Conservation (phyloP, 2,113 vertebrate species). For the Catharus bicknelli region DNA sequence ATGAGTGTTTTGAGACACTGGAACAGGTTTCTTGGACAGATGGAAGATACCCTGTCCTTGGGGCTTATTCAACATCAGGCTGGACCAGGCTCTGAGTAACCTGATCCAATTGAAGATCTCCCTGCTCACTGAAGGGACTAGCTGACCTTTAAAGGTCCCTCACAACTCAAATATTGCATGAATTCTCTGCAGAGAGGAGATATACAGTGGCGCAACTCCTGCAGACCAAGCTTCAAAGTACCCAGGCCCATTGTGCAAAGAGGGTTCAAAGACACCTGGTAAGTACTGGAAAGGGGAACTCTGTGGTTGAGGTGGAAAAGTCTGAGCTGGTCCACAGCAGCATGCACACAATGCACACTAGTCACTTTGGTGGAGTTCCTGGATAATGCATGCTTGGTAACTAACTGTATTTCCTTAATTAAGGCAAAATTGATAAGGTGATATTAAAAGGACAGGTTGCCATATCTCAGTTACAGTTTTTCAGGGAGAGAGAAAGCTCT, state of each 20-base stretch:
- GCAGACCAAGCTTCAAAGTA: background rate
- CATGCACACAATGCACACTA: background rate
- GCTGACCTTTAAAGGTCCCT: background rate
- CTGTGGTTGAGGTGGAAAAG: background rate
- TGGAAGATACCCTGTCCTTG: too few relatives aligned
- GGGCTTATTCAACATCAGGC: too few relatives aligned
- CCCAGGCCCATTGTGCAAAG: fast-evolving
- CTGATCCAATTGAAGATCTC: too few relatives aligned
- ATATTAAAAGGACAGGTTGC: background rate
- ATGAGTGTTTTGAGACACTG: too few relatives aligned
- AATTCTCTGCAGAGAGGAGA: background rate
- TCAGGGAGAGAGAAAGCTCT: background rate
- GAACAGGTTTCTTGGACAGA: too few relatives aligned
- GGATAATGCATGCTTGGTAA: background rate
- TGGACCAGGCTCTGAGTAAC: too few relatives aligned
- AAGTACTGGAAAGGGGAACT: background rate
- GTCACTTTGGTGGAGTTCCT: background rate
- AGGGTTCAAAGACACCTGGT: fast-evolving
- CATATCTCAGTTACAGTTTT: background rate
- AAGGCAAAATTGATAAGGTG: background rate
- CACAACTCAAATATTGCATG: background rate
- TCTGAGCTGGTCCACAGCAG: background rate
- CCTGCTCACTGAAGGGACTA: background rate
- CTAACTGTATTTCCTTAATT: background rate
- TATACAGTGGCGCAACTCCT: background rate